These are phyloP conservation scores for Electrona antarctica DNA, from an alignment of 2,113 vertebrate genomes.

Conservation along the genomic window DNA sequence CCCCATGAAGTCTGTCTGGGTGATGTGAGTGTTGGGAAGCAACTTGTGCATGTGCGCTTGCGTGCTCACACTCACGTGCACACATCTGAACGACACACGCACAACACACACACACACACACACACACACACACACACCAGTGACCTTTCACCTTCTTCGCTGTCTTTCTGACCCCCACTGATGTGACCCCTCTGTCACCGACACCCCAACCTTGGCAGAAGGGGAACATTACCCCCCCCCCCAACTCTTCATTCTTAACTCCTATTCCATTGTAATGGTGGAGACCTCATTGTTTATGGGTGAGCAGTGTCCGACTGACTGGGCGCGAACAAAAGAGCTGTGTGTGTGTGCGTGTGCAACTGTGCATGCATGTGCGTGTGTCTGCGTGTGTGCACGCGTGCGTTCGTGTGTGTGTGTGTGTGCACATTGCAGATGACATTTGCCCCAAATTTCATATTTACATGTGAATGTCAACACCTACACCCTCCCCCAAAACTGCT, in stretches of 20 bases:
- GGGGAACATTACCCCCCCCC: slow-evolving; percentile 75
- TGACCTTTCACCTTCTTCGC: slow-evolving; percentile 55
- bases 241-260: too few relatives aligned
- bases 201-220: slow-evolving; percentile 78
- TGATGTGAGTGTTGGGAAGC: slow-evolving; percentile 17
- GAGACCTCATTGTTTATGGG: slow-evolving; percentile 86
- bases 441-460: slow-evolving; percentile 73
- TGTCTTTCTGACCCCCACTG: slow-evolving; percentile 54
- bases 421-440: too few relatives aligned
- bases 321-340: slow-evolving; percentile 83
- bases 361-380: too few relatives aligned
- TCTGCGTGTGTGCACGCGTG: too few relatives aligned
- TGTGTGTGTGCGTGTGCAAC: slow-evolving; percentile 68
- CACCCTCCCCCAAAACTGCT: slow-evolving; percentile 38
- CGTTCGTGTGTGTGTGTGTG: too few relatives aligned
- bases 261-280: neutral
- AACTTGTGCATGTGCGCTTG: too few relatives aligned
- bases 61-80: neutral
- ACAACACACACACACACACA: slow-evolving; percentile 17
- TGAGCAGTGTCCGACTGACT: slow-evolving; percentile 86
- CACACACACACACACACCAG: slow-evolving; percentile 24
- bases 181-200: slow-evolving; percentile 21
- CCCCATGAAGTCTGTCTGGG: neutral
- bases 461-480: slow-evolving; percentile 80
- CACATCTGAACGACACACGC: slow-evolving; percentile 30